Conservation (phyloP, 1,140 invertebrate species). For the Achroia grisella region DNA sequence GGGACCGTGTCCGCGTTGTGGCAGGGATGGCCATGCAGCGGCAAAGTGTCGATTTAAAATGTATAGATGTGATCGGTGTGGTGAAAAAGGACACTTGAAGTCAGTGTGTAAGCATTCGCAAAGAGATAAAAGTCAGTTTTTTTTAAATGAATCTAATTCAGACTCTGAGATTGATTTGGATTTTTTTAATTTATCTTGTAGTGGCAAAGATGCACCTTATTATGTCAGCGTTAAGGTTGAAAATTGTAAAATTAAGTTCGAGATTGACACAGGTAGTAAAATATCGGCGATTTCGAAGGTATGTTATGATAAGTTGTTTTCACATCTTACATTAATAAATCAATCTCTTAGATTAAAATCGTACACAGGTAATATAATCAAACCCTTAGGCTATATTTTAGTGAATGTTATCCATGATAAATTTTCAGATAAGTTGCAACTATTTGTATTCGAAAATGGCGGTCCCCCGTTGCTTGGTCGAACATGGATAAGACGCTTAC, state of each 20-base stretch:
- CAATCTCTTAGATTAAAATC: slow-evolving; percentile 6
- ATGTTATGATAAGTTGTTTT: slow-evolving; percentile 12
- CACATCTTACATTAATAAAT: not conserved
- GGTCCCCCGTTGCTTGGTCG: slow-evolving; percentile 41
- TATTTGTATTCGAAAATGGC: slow-evolving; percentile 16
- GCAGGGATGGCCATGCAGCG: slow-evolving; percentile 5
- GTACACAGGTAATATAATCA: slow-evolving; percentile 10
- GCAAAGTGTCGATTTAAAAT: slow-evolving; percentile 12
- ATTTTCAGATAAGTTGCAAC: not conserved
- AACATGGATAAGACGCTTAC: slow-evolving; percentile 16
- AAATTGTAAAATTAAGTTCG: not conserved
- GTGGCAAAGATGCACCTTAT: not conserved
- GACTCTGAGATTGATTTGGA: too few species aligned
- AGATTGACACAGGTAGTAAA: slow-evolving; percentile 14
- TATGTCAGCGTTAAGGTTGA: slow-evolving; percentile 4
- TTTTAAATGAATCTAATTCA: too few species aligned
- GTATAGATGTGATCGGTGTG: slow-evolving; percentile 13
- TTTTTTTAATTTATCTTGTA: too few species aligned
- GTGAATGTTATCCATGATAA: slow-evolving; percentile 6
- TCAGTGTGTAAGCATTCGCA: not conserved
- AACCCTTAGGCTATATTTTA: slow-evolving; percentile 11
- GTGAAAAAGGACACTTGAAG: slow-evolving; percentile 13
- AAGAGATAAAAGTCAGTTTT: too few species aligned
- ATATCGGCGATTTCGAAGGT: slow-evolving; percentile 12
- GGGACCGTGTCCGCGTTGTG: slow-evolving; percentile 9